phyloP scores from a whole-genome alignment of 2,113 vertebrate genomes.

The Prolemur simus region DNA sequence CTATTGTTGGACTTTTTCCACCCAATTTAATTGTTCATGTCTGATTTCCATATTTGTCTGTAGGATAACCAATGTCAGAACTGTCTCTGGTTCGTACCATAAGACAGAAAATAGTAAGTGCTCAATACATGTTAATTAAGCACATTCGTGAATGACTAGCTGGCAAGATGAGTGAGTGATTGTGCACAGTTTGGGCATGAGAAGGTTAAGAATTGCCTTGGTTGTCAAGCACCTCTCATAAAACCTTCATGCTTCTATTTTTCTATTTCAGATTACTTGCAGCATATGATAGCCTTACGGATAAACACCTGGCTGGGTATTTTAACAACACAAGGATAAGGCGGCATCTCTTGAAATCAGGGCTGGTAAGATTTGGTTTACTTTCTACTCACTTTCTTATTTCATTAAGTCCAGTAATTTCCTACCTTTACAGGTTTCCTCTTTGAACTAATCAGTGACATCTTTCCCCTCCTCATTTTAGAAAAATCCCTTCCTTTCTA shows the following conservation, averaged over 20 bases:
- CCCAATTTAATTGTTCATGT: not conserved
- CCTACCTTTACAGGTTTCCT: slow-evolving; percentile 6
- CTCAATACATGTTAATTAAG: not conserved
- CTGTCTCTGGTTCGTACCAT: not conserved
- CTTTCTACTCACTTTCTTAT: not conserved
- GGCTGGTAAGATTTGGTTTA: slow-evolving; percentile 88
- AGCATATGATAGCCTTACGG: slow-evolving; percentile 95
- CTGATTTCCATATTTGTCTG: not conserved
- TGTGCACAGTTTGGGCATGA: not conserved
- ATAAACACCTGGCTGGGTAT: slow-evolving; percentile 94
- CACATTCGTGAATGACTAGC: not conserved
- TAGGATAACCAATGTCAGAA: not conserved
- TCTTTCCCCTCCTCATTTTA: not conserved
- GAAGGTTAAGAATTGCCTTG: not conserved
- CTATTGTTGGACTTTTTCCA: not conserved
- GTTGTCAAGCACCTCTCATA: slow-evolving; percentile 19
- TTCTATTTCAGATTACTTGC: slow-evolving; percentile 86
- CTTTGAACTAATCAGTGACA: slow-evolving; percentile 10
- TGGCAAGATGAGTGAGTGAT: not conserved
- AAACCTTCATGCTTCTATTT: slow-evolving; percentile 52
- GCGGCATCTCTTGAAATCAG: slow-evolving; percentile 91
- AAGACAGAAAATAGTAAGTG: not conserved
- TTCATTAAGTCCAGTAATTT: not conserved
- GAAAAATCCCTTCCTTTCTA: slow-evolving; percentile 12
- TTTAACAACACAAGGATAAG: slow-evolving; percentile 93